These are phyloP conservation scores for Atta texana DNA, from an alignment of 1,140 invertebrate genomes.

Conservation along the genomic window DNA sequence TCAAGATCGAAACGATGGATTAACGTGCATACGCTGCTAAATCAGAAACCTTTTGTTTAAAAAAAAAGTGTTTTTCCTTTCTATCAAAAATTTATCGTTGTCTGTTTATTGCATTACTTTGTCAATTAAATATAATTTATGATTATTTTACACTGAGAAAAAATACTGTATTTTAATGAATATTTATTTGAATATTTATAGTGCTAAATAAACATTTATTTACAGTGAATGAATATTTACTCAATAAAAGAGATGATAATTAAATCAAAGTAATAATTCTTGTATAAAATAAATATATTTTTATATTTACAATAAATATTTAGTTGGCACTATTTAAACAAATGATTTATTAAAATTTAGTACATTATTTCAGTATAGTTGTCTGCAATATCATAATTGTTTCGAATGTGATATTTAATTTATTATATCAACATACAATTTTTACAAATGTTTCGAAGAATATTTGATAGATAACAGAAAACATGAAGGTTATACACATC, in stretches of 20 bases:
- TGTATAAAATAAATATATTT: no score
- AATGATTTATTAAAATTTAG: no score
- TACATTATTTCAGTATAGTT: no score
- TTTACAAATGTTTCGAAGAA: neutral
- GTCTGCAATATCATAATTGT: neutral
- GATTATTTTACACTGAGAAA: neutral
- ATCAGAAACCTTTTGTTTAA: neutral
- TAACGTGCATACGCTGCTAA: neutral
- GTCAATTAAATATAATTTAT: conserved; percentile 3
- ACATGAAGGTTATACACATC: neutral
- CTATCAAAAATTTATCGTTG: neutral
- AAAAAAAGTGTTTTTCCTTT: neutral
- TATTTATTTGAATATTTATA: no score
- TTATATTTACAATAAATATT: no score
- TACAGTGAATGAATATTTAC: no score
- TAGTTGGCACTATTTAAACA: no score
- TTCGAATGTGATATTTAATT: neutral
- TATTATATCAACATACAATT: neutral
- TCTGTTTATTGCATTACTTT: neutral
- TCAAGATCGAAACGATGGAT: conserved; percentile 61
- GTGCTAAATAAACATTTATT: no score
- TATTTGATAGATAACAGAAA: neutral
- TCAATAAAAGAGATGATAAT: no score
- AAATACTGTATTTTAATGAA: no score
- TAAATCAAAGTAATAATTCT: no score